phyloP scores from a whole-genome alignment of 1,140 invertebrate genomes.

The Samia ricini region DNA sequence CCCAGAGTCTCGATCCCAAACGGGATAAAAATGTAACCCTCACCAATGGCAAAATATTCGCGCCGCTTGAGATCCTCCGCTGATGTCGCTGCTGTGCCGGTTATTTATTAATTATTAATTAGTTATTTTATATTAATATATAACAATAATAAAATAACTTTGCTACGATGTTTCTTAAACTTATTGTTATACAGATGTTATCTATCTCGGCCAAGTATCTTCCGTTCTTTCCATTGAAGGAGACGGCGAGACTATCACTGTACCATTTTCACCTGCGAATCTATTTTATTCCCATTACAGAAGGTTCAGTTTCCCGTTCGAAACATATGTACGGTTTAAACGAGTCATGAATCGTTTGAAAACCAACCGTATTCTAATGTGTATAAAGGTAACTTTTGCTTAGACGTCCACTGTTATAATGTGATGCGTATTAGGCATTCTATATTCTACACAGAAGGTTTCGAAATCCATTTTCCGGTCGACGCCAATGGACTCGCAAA shows the following conservation, averaged over 20 bases:
- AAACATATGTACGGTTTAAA: neutral
- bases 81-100: too few relatives aligned
- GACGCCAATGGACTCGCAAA: neutral
- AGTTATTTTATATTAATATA: too few relatives aligned
- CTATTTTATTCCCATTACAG: neutral
- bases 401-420: conserved; percentile 11
- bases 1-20: too few relatives aligned
- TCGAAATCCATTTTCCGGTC: conserved; percentile 25
- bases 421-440: conserved; percentile 18
- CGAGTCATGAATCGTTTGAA: neutral
- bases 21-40: too few relatives aligned
- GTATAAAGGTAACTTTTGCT: conserved; percentile 10
- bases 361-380: neutral
- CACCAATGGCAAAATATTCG: too few relatives aligned
- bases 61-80: too few relatives aligned
- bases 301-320: neutral
- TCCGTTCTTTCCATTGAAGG: conserved; percentile 3
- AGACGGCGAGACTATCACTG: neutral
- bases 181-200: conserved; percentile 6
- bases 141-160: neutral
- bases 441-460: conserved; percentile 22
- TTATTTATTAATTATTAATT: too few relatives aligned
- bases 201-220: conserved; percentile 10
- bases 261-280: neutral
- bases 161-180: neutral